Evolutionary conservation across 2,888 invertebrate genomes (phyloP).

Genomic region (Caradrina kadenii): DNA sequence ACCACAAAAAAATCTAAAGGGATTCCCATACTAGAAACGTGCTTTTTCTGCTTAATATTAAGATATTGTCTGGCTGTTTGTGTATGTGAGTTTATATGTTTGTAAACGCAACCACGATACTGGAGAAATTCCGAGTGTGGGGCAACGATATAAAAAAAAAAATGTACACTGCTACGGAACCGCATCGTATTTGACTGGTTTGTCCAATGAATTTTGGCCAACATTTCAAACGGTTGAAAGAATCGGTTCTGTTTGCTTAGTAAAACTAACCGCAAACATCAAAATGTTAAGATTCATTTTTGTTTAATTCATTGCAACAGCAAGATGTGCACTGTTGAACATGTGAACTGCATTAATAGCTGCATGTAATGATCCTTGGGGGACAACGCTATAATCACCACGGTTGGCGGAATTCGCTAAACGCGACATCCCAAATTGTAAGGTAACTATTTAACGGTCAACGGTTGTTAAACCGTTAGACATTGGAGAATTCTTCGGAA

Average conservation of each 20-base stretch:
- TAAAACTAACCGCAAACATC: neutral
- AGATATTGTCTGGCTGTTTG: too few relatives aligned
- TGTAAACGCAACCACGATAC: too few relatives aligned
- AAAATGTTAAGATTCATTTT: neutral
- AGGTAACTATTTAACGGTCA: conserved; percentile 12
- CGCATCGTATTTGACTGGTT: too few relatives aligned
- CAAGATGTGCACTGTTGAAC: conserved; percentile 47
- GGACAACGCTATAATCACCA: conserved; percentile 43
- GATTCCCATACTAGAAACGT: too few relatives aligned
- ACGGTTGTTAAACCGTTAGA: conserved; percentile 5
- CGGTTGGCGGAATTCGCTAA: conserved; percentile 47
- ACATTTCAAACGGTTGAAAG: neutral
- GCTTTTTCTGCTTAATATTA: too few relatives aligned
- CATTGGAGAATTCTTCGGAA: neutral
- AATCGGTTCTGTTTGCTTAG: neutral
- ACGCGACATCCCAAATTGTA: conserved; percentile 33
- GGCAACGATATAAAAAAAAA: too few relatives aligned
- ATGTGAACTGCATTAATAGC: conserved; percentile 35
- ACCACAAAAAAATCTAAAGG: too few relatives aligned
- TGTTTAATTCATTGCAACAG: neutral
- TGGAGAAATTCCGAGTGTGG: too few relatives aligned
- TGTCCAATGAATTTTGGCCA: neutral
- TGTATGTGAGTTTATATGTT: too few relatives aligned
- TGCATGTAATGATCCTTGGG: conserved; percentile 45
- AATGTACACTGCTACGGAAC: too few relatives aligned